These are phyloP conservation scores for Dasyurus viverrinus DNA, from an alignment of 2,113 vertebrate species.

Conservation along the genomic window DNA sequence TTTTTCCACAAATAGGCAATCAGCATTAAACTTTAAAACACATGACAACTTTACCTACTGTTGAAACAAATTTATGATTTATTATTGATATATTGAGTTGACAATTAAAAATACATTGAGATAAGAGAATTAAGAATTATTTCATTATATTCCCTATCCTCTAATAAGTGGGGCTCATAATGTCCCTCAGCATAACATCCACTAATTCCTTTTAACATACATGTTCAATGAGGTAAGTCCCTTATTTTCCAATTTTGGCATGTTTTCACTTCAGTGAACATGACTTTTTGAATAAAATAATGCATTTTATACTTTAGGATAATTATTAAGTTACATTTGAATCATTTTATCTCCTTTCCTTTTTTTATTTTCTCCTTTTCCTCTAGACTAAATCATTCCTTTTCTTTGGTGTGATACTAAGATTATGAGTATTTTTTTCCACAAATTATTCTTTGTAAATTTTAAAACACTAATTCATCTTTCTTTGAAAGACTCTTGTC, in stretches of 20 bases:
- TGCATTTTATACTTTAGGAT: neutral
- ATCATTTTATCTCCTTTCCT: neutral
- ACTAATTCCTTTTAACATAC: neutral
- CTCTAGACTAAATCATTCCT: neutral
- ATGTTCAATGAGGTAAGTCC: neutral
- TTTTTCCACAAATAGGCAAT: neutral
- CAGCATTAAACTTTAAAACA: neutral
- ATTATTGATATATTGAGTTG: neutral
- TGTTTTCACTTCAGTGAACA: constrained; percentile 1
- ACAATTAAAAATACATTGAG: neutral
- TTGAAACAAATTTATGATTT: neutral
- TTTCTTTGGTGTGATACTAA: neutral
- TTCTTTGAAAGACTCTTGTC: neutral
- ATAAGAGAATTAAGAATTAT: neutral
- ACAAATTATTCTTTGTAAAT: neutral
- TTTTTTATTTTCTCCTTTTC: neutral
- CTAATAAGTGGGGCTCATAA: neutral
- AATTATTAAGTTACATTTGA: neutral
- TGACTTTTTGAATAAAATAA: constrained; percentile 7
- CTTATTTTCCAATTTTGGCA: neutral
- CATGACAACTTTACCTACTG: neutral
- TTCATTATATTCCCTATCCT: neutral
- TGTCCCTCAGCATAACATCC: accelerated
- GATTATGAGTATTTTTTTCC: neutral
- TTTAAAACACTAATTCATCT: neutral